Conservation (phyloP, 2,113 vertebrate species). For the Cavia porcellus region DNA sequence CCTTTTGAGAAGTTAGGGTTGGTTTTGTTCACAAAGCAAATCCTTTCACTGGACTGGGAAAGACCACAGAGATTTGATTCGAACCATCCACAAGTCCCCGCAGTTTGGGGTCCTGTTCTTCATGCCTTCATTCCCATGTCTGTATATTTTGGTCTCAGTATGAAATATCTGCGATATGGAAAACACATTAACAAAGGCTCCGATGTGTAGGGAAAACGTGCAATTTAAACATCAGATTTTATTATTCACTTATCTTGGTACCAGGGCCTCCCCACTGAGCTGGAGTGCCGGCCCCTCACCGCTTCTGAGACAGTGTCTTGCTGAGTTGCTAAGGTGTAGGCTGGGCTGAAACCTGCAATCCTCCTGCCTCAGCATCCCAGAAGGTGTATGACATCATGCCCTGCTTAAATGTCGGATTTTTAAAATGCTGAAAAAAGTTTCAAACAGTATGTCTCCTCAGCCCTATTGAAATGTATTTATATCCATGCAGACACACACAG, state of each 20-base stretch:
- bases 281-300: too few species aligned
- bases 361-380: not conserved
- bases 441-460: not conserved
- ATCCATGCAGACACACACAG: not conserved
- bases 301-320: not conserved
- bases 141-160: rapidly evolving
- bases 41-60: rapidly evolving
- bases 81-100: rapidly evolving
- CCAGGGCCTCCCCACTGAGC: not conserved
- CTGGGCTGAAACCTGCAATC: not conserved
- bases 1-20: not conserved
- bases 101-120: too few species aligned
- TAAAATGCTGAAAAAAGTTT: not conserved
- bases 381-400: not conserved
- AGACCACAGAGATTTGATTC: rapidly evolving
- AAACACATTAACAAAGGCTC: not conserved
- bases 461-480: not conserved
- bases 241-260: not conserved
- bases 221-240: not conserved
- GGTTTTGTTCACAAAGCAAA: not conserved
- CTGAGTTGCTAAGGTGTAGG: not conserved
- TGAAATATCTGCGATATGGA: not conserved
- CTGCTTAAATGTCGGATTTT: not conserved
- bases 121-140: not conserved
- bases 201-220: not conserved